These are phyloP conservation scores for Mesochorus sp. DNA, from an alignment of 2,888 invertebrate genomes.

Conservation along the genomic window DNA sequence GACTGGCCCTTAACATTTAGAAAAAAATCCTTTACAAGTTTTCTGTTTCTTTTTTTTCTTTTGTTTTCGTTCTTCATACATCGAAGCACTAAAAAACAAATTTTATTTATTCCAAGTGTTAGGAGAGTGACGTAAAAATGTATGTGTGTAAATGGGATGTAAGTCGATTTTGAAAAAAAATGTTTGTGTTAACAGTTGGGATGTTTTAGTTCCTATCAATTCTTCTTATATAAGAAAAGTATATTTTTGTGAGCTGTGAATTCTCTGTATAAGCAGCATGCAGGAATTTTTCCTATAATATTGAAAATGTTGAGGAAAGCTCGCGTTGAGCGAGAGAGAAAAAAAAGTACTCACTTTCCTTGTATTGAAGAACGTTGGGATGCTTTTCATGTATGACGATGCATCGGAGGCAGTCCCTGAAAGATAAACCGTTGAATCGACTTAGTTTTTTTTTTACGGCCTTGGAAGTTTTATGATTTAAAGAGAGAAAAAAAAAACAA, in stretches of 20 bases:
- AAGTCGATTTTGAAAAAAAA: constrained; percentile 4
- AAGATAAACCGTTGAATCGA: constrained; percentile 74
- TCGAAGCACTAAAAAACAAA: not conserved
- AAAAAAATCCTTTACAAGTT: too few relatives aligned
- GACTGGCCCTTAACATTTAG: not conserved
- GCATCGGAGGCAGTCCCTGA: constrained; percentile 89
- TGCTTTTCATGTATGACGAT: constrained; percentile 91
- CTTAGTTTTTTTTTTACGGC: constrained; percentile 39
- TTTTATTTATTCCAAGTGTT: constrained; percentile 19
- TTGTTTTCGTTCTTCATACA: not conserved
- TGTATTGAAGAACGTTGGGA: constrained; percentile 90
- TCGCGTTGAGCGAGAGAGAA: constrained; percentile 2
- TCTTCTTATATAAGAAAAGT: not conserved
- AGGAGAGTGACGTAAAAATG: constrained; percentile 33
- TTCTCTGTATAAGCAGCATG: not conserved
- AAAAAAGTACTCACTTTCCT: constrained; percentile 91
- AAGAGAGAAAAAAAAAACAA: not conserved
- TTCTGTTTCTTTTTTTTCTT: too few relatives aligned
- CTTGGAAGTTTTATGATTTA: constrained; percentile 27
- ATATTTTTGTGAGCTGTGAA: too few relatives aligned
- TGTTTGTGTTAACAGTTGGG: not conserved
- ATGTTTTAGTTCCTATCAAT: not conserved
- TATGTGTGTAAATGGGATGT: constrained; percentile 9
- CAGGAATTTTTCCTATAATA: not conserved
- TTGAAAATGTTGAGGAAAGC: not conserved